Evolutionary conservation across 2,113 vertebrate species (phyloP).

Genomic region (Psittacula cyanocephala): DNA sequence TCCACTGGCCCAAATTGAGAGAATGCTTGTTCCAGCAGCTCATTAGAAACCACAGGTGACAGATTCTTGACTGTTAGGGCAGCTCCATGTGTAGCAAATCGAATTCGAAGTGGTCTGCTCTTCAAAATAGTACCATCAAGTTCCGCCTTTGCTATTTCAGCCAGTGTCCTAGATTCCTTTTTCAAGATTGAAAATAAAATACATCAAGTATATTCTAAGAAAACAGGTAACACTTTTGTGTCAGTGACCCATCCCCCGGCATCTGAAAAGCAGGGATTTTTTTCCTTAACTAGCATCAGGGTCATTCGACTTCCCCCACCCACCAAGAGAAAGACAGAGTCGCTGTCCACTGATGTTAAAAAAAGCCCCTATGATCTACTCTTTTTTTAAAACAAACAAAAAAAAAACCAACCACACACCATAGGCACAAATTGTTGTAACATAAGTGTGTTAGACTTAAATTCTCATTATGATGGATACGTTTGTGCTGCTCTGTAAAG

Average conservation of each 20-base stretch:
- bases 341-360: background rate
- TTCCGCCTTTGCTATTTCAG: slow-evolving; percentile 96
- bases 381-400: background rate
- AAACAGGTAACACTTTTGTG: background rate
- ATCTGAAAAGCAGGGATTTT: accelerated
- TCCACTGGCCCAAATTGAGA: slow-evolving; percentile 94
- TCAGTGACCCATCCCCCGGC: background rate
- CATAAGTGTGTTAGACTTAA: background rate
- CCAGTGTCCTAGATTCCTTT: slow-evolving; percentile 95
- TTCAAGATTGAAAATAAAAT: slow-evolving; percentile 34
- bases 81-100: slow-evolving; percentile 91
- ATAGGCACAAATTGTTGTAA: background rate
- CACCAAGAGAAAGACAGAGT: background rate
- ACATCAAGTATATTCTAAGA: background rate
- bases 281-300: background rate
- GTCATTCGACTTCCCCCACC: background rate
- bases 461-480: background rate
- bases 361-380: background rate
- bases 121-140: slow-evolving; percentile 91
- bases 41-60: slow-evolving; percentile 92
- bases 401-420: background rate
- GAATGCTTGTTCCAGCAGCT: slow-evolving; percentile 95
- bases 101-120: slow-evolving; percentile 90
- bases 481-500: background rate
- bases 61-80: slow-evolving; percentile 93